phyloP scores from a whole-genome alignment of 2,113 vertebrate species.

The Neopipo cinnamomea region DNA sequence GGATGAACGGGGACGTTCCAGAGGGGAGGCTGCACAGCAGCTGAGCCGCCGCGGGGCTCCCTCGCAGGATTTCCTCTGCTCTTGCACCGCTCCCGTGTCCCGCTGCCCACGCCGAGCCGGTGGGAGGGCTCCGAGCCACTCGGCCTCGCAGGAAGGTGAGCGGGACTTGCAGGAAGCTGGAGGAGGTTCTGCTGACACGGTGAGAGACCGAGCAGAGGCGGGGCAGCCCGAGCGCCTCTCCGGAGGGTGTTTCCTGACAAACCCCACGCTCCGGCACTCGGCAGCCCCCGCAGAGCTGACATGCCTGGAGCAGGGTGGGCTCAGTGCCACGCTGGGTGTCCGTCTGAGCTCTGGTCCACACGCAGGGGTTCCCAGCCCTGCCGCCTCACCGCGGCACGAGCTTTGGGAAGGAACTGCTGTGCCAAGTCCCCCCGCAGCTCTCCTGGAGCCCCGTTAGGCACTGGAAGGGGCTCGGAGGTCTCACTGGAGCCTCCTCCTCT shows the following conservation, averaged over 20 bases:
- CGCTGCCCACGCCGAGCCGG: accelerated
- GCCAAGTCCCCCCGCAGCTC: neutral
- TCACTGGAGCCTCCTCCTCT: neutral
- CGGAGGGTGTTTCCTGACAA: neutral
- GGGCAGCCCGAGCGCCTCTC: neutral
- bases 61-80: neutral
- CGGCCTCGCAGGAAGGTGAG: neutral
- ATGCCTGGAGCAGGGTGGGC: neutral
- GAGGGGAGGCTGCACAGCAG: neutral
- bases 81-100: accelerated
- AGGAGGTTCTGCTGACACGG: neutral
- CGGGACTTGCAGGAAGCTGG: neutral
- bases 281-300: neutral
- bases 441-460: neutral
- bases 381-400: neutral
- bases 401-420: neutral
- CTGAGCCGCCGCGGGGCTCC: neutral
- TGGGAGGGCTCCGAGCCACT: accelerated
- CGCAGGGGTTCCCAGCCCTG: neutral
- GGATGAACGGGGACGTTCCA: neutral
- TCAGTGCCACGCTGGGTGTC: neutral
- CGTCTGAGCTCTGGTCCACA: neutral
- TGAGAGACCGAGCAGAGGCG: neutral
- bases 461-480: neutral
- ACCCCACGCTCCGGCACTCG: neutral